phyloP scores from a whole-genome alignment of 2,113 vertebrate species.

The Crotophaga sulcirostris region DNA sequence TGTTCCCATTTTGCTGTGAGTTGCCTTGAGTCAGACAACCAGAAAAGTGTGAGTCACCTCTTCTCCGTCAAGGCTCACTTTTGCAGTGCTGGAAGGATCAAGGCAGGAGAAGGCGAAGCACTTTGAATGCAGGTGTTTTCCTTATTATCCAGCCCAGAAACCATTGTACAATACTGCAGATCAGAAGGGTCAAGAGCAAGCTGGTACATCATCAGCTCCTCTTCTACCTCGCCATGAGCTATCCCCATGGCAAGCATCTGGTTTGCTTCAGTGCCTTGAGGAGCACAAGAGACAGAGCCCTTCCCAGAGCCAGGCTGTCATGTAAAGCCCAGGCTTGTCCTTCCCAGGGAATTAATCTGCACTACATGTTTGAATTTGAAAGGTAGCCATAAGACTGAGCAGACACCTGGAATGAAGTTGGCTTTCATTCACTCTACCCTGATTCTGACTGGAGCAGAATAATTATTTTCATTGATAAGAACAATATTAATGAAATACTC shows the following conservation, averaged over 20 bases:
- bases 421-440: background rate
- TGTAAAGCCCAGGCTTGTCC: background rate
- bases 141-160: background rate
- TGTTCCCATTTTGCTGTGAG: background rate
- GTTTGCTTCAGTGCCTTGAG: background rate
- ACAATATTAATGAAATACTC: background rate
- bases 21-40: background rate
- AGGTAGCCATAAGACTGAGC: background rate
- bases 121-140: background rate
- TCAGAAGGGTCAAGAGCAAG: fast-evolving
- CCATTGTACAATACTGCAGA: background rate
- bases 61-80: background rate
- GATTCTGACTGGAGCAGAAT: background rate
- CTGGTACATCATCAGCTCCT: background rate
- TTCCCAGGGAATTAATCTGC: background rate
- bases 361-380: background rate
- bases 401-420: background rate
- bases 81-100: background rate
- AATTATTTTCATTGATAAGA: background rate
- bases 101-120: background rate
- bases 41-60: background rate
- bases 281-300: background rate
- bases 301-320: background rate
- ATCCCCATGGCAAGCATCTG: background rate
- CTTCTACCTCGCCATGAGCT: background rate